Evolutionary conservation across 2,113 vertebrate genomes (phyloP), one percentile per base, ranked within the genome.

Genomic region (Limanda limanda): DNA sequence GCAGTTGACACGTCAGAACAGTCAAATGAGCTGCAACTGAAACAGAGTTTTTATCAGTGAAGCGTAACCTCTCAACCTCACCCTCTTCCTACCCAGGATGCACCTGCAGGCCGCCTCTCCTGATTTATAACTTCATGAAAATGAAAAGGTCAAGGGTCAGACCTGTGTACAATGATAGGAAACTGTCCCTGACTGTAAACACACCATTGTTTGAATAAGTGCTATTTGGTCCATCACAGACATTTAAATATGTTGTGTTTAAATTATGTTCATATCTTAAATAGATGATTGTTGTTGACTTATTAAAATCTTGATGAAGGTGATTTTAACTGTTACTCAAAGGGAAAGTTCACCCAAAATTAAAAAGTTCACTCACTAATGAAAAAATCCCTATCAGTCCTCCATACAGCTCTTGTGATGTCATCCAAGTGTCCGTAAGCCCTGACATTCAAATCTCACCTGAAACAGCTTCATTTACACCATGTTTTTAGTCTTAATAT

Each of bases 11-110:
- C 52, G 20, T 54, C 10, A 21, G n/a, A n/a, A 54, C 18, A 54
- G 17, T 55, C 52, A 55, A 55, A 55, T 55, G 20, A 55, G 84
- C 17, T 20, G 17, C 11, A 60, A 35, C 23, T 20, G 58, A 60
- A 60, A 60, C 58, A 9, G 27, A 10, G 25, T 35, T 35, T 60
- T 60, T 25, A 60, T 20, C 58, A 35, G 58, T 60, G 56, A 27
- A 58, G 56, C 56, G 24, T 58, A 23, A 58, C 54, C 54, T 55
- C 11, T 15, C 9, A 3, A 55, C 54, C 54, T 55, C 11, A 13
- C 12, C 5, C 24, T 58, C 56, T 27, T 58, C 23, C 13, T n/a
- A n/a, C 52, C 20, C 52, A 55, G 52, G n/a, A 55, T 55, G 52
- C 52, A 55, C 52, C 52, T 55, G 52, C 20, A 21, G 20, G n/a